Base-by-base conservation (phyloP, 2,113 vertebrate species). In the Alethe castanea region DNA sequence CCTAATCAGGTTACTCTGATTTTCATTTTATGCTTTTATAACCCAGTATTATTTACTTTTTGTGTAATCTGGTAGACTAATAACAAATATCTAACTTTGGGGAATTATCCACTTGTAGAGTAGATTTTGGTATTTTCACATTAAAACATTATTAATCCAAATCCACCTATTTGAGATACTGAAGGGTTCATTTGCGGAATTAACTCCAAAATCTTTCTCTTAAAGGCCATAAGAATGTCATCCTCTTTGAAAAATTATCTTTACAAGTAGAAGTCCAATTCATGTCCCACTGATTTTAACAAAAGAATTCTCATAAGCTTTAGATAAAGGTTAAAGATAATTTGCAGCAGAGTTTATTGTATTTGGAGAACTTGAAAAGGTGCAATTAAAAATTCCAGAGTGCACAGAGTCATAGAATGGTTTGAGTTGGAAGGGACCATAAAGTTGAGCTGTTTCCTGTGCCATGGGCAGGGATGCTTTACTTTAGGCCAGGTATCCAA, bases 1-100 rank as follows among this genome's bases (percentile, higher is more conserved):
- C 79, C n/a, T 65, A 85, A 90, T 91, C 88, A 72, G 90, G 78
- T 94, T 91, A 54, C 67, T 80, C 64, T 50, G 71, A 59, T 81
- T 88, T 93, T 66, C 28, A 54, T 81, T 91, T 96, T 79, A 53
- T 94, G 60, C 78, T 82, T 95, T 89, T 40, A 53, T 85, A 81
- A 53, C 60, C 72, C 33, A 12, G 66, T 71, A 28, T 59, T 86
- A 85, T 92, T 78, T 95, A 52, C 81, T 90, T 90, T 61, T 67
- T 60, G 23, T 81, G 70, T 81, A 90, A 62, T 94, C 94, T 93
- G 53, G 57, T 88, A 56, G 73, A 81, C 71, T 95, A 65, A 90
- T 86, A 93, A 71, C 31, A 87, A 54, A 60, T 67, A 77, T 69
- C 70, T 81, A 70, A 86, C 89, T 94, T 73, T 4, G 18, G 66